Evolutionary conservation across 2,888 invertebrate genomes (phyloP).

Genomic region (Ceriagrion tenellum): DNA sequence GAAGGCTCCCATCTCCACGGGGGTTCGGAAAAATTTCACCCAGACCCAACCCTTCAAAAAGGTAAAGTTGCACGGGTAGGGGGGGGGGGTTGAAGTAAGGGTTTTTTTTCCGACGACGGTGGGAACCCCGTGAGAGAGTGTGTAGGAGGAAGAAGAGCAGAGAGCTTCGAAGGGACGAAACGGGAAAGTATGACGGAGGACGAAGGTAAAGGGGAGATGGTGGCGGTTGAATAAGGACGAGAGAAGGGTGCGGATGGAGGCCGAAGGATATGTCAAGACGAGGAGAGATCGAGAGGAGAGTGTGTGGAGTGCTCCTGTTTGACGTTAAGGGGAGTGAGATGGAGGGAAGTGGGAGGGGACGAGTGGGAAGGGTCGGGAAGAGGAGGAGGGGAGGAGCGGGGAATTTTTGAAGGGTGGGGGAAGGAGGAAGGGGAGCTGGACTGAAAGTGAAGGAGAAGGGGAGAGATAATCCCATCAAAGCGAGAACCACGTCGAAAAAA

Average conservation of each 20-base stretch:
- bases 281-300: not conserved
- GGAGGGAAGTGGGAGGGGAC: not conserved
- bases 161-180: not conserved
- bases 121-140: not conserved
- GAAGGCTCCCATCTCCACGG: not conserved
- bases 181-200: not conserved
- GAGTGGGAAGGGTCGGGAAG: not conserved
- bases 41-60: not conserved
- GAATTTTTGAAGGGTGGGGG: not conserved
- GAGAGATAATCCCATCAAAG: constrained; percentile 46
- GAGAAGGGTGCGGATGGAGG: not conserved
- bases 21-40: not conserved
- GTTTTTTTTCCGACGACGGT: not conserved
- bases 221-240: no score
- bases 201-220: no score
- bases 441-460: not conserved
- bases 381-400: not conserved
- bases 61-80: not conserved
- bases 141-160: not conserved
- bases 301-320: constrained; percentile 20
- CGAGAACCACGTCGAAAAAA: constrained; percentile 6
- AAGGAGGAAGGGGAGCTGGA: not conserved
- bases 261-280: constrained; percentile 44
- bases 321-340: not conserved
- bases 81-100: not conserved